Conservation (phyloP, 2,113 vertebrate species). For the Cacatua alba region DNA sequence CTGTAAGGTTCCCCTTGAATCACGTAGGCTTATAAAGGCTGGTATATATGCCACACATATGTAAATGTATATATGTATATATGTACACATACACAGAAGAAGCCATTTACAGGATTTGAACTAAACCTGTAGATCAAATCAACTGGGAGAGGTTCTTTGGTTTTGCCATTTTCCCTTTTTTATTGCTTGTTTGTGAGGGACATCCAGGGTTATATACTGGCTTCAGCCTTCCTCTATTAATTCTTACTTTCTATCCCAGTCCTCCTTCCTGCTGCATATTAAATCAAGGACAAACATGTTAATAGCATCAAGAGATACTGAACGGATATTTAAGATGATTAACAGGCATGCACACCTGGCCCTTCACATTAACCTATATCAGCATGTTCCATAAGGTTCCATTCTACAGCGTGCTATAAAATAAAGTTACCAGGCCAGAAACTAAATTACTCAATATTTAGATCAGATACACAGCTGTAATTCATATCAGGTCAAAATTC, state of each 20-base stretch:
- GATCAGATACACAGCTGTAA: neutral
- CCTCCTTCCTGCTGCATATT: neutral
- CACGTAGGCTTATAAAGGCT: neutral
- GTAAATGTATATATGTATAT: neutral
- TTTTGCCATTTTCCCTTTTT: neutral
- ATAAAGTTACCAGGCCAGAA: neutral
- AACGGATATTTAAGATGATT: neutral
- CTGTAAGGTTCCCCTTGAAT: neutral
- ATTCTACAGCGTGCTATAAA: neutral
- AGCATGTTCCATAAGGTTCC: neutral
- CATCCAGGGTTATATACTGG: neutral
- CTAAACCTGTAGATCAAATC: neutral
- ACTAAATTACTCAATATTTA: neutral
- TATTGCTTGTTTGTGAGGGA: neutral
- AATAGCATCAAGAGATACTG: neutral
- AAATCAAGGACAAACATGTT: conserved; percentile 3
- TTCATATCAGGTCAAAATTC: neutral
- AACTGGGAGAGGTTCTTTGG: neutral
- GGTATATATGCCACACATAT: neutral
- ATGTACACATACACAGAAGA: neutral
- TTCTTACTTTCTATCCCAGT: neutral
- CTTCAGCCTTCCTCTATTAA: neutral
- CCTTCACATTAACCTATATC: neutral
- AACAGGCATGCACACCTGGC: neutral
- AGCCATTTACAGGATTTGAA: neutral